phyloP scores from a whole-genome alignment of 2,888 invertebrate species.

The Lordiphosa fenestrarum region DNA sequence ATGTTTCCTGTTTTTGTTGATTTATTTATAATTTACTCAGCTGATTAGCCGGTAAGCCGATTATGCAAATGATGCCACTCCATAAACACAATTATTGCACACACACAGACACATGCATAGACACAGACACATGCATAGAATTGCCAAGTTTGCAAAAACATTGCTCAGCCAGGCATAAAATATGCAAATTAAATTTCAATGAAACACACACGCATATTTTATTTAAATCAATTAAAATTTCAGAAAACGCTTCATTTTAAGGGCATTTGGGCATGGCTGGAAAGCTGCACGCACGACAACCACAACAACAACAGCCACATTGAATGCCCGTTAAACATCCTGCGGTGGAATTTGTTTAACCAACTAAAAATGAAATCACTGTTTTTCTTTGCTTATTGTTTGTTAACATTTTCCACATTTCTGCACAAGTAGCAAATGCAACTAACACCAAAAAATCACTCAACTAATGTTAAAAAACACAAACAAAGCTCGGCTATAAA shows the following conservation, averaged over 20 bases:
- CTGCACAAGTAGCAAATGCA: background rate
- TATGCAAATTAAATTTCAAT: constrained; percentile 54
- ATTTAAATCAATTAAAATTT: constrained; percentile 56
- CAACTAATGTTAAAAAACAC: constrained; percentile 2
- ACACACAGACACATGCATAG: background rate
- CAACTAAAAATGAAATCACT: constrained; percentile 48
- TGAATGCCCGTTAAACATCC: constrained; percentile 14
- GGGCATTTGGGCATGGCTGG: background rate
- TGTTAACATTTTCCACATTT: constrained; percentile 14
- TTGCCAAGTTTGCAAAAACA: constrained; percentile 12
- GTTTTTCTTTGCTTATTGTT: constrained; percentile 20
- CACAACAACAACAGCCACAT: constrained; percentile 12
- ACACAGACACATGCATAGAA: constrained; percentile 1
- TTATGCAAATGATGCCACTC: constrained; percentile 36
- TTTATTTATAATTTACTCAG: constrained; percentile 38
- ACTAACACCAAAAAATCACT: background rate
- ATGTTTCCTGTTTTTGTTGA: constrained; percentile 19
- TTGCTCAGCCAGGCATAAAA: constrained; percentile 23
- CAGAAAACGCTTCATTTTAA: constrained; percentile 22
- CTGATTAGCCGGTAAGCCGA: constrained; percentile 52
- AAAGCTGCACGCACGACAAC: background rate
- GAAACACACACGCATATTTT: constrained; percentile 29
- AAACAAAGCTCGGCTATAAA: background rate
- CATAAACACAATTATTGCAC: constrained; percentile 19
- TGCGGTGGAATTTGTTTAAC: constrained; percentile 42